Evolutionary conservation across 2,113 vertebrate genomes (phyloP).

Genomic region (Hemicordylus capensis): DNA sequence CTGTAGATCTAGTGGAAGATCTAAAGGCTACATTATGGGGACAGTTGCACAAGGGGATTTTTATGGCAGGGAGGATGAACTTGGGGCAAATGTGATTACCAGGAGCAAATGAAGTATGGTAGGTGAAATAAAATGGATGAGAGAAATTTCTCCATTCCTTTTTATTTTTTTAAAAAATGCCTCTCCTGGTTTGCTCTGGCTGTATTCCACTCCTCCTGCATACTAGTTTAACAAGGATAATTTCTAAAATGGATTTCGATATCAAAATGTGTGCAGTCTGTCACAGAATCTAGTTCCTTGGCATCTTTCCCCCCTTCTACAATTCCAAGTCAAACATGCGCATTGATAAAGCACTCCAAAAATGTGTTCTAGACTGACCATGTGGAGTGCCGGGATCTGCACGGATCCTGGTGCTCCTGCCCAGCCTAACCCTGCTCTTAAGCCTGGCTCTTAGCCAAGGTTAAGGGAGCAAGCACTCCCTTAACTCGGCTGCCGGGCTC

Average conservation of each 20-base stretch:
- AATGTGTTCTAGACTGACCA: too few species aligned
- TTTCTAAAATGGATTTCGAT: not conserved
- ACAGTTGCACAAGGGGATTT: not conserved
- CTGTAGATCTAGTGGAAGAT: not conserved
- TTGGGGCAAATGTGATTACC: not conserved
- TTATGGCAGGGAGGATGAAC: not conserved
- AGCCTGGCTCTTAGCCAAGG: too few species aligned
- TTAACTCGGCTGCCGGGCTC: too few species aligned
- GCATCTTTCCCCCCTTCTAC: not conserved
- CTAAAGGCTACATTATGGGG: not conserved
- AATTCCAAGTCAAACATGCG: too few species aligned
- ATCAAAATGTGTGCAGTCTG: not conserved
- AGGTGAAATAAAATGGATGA: not conserved
- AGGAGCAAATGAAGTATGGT: not conserved
- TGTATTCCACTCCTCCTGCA: not conserved
- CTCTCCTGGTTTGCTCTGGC: not conserved
- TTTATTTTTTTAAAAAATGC: too few species aligned
- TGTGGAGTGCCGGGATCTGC: too few species aligned
- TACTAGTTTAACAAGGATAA: not conserved
- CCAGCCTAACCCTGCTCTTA: too few species aligned
- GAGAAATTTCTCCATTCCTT: too few species aligned
- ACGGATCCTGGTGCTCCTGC: too few species aligned
- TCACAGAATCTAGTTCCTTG: not conserved
- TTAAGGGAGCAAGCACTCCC: too few species aligned
- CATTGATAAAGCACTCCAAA: too few species aligned